A percentile compares a stretch with the other conserved stretches of the same genome.
Conservation (phyloP, 2,888 invertebrate species). For the Boloria selene region DNA sequence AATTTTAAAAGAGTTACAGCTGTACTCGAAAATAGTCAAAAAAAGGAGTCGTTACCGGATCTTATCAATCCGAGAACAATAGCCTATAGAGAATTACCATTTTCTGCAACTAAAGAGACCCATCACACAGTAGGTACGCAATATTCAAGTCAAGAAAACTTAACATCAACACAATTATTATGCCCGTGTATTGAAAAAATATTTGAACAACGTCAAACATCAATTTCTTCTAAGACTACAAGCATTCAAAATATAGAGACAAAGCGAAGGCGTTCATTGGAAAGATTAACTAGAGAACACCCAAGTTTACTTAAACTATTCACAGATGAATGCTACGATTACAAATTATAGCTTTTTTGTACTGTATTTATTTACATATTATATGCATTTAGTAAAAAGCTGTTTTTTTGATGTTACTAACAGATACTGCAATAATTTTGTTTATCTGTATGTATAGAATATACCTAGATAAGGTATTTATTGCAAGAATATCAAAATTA, state of each 20-base stretch:
- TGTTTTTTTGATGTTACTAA: no score
- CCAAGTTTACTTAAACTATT: slow-evolving; percentile 66
- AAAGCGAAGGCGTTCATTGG: slow-evolving; percentile 58
- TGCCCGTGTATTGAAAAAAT: slow-evolving; percentile 55
- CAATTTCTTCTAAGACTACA: slow-evolving; percentile 12
- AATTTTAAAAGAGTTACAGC: slow-evolving; percentile 59
- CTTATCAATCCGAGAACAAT: slow-evolving; percentile 53
- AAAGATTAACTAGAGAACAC: slow-evolving; percentile 53
- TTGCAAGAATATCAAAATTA: no score
- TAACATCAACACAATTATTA: slow-evolving; percentile 42
- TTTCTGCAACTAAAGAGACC: slow-evolving; percentile 58
- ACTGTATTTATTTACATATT: no score
- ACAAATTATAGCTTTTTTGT: slow-evolving; percentile 44
- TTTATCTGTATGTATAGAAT: no score
- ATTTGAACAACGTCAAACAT: slow-evolving; percentile 27
- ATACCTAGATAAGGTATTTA: no score
- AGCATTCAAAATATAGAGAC: slow-evolving; percentile 43
- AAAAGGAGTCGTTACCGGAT: slow-evolving; percentile 43
- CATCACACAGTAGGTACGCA: slow-evolving; percentile 61
- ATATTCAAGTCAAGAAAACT: slow-evolving; percentile 66
- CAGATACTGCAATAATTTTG: no score
- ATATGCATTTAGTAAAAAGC: no score
- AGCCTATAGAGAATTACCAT: slow-evolving; percentile 54
- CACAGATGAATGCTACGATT: slow-evolving; percentile 67
- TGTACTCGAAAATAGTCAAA: slow-evolving; percentile 49